A percentile compares a stretch with the other conserved stretches of the same genome.
phyloP scores from a whole-genome alignment of 2,113 vertebrate species.

The Poeciliopsis retropinna region DNA sequence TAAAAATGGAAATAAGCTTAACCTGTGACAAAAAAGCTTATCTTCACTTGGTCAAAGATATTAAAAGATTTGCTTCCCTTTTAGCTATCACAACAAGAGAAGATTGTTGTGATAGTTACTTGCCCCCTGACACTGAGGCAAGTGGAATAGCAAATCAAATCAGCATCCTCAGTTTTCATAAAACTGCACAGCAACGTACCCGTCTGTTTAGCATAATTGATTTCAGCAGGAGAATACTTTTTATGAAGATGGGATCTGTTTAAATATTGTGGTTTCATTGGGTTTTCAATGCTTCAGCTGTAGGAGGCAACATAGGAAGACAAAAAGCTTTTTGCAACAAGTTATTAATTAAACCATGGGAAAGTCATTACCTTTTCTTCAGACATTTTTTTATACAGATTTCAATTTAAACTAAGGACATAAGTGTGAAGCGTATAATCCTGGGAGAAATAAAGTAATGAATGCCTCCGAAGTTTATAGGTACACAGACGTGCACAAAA shows the following conservation, averaged over 20 bases:
- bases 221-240: neutral
- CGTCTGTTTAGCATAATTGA: conserved; percentile 4
- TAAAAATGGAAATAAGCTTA: conserved; percentile 10
- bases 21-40: conserved; percentile 22
- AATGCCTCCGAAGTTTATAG: too few species aligned
- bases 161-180: neutral
- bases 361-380: neutral
- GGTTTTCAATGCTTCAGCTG: neutral
- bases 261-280: neutral
- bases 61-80: conserved; percentile 16
- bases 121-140: neutral
- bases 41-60: neutral
- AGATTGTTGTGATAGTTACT: neutral
- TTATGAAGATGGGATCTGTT: neutral
- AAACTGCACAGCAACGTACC: neutral
- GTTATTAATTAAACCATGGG: too few species aligned
- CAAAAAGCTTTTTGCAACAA: neutral
- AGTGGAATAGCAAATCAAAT: conserved; percentile 6
- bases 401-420: too few species aligned
- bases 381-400: neutral
- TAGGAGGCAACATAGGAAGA: neutral
- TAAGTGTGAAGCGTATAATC: too few species aligned
- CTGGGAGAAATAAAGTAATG: too few species aligned
- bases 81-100: neutral
- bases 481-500: too few species aligned